A percentile compares a stretch with the other conserved stretches of the same genome.
These are phyloP conservation scores for Cathartes aura DNA, from an alignment of 2,113 vertebrate species.

Conservation along the genomic window DNA sequence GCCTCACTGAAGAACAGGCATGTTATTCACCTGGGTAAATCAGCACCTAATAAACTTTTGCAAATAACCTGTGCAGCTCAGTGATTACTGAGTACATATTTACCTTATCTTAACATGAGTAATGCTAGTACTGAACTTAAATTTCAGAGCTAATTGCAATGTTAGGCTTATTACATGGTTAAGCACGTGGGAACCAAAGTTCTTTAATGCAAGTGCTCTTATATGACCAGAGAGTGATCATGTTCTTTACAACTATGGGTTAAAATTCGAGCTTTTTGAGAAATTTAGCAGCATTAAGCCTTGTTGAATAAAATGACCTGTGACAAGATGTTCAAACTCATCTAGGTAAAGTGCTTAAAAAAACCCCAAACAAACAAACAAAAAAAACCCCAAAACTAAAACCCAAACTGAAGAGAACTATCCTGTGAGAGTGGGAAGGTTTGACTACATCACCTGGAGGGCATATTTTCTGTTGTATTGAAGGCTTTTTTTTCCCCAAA, in stretches of 20 bases:
- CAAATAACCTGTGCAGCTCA: not conserved
- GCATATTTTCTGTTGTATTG: not conserved
- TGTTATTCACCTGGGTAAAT: not conserved
- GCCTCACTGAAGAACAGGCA: not conserved
- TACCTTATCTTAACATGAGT: not conserved
- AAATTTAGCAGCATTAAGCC: not conserved
- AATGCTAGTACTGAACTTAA: not conserved
- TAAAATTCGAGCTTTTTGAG: not conserved
- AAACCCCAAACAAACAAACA: not conserved
- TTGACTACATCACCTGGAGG: not conserved
- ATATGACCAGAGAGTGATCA: not conserved
- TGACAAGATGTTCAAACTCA: not conserved
- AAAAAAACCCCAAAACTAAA: not conserved
- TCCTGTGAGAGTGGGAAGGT: not conserved
- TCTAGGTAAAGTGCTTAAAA: not conserved
- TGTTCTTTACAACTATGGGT: not conserved
- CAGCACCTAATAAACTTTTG: not conserved
- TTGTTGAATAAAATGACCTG: not conserved
- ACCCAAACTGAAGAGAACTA: not conserved
- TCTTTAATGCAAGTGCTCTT: not conserved
- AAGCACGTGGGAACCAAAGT: not conserved
- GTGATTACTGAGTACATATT: not conserved
- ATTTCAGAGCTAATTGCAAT: not conserved
- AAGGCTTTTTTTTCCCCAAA: fast-evolving
- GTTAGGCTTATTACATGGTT: not conserved